phyloP scores from a whole-genome alignment of 2,888 invertebrate genomes.

The Esperia sulphurella region DNA sequence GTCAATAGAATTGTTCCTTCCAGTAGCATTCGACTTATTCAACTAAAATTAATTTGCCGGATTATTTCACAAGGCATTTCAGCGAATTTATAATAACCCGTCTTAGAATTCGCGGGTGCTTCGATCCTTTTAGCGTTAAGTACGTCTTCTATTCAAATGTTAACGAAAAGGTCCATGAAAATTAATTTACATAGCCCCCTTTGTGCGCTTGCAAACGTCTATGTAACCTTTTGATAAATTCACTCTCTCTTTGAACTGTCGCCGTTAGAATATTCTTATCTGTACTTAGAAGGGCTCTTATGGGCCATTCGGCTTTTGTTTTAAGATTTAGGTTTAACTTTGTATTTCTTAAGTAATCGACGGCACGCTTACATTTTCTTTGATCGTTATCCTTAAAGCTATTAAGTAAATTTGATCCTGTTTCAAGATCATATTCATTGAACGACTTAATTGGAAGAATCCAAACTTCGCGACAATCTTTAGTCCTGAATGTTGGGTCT shows the following conservation, averaged over 20 bases:
- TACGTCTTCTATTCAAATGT: slow-evolving; percentile 47
- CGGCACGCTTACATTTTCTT: slow-evolving; percentile 28
- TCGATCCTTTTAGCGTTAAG: slow-evolving; percentile 41
- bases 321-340: slow-evolving; percentile 42
- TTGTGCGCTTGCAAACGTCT: slow-evolving; percentile 38
- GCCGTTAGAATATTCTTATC: slow-evolving; percentile 46
- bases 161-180: slow-evolving; percentile 55
- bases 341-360: slow-evolving; percentile 43
- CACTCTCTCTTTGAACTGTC: slow-evolving; percentile 33
- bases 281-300: slow-evolving; percentile 37
- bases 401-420: slow-evolving; percentile 28
- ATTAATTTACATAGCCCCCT: slow-evolving; percentile 67
- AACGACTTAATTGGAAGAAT: slow-evolving; percentile 17
- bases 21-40: slow-evolving; percentile 12
- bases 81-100: slow-evolving; percentile 45
- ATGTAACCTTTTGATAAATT: slow-evolving; percentile 56
- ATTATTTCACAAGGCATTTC: slow-evolving; percentile 33
- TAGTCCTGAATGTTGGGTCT: not conserved
- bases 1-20: slow-evolving; percentile 15
- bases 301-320: slow-evolving; percentile 50
- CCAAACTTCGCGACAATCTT: slow-evolving; percentile 4
- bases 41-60: slow-evolving; percentile 20
- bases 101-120: slow-evolving; percentile 38
- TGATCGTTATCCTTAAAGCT: slow-evolving; percentile 23
- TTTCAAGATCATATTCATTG: slow-evolving; percentile 24